Evolutionary conservation across 1,140 invertebrate species (phyloP).

Genomic region (Acromyrmex heyeri): DNA sequence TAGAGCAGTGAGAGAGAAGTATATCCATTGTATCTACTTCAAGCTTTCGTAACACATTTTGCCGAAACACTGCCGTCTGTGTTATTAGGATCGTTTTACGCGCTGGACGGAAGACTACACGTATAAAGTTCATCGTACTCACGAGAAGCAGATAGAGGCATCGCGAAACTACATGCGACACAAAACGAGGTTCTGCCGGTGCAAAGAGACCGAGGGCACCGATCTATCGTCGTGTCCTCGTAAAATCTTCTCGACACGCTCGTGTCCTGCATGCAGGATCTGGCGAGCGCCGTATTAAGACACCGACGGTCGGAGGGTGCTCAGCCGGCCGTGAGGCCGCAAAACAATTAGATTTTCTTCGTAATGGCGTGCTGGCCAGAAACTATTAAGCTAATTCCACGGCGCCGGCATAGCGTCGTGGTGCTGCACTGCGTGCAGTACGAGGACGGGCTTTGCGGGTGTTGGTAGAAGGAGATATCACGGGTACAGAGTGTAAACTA

Average conservation of each 20-base stretch:
- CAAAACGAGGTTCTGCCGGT: not conserved
- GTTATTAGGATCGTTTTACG: conserved; percentile 47
- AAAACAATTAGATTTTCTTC: conserved; percentile 73
- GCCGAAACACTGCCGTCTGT: not conserved
- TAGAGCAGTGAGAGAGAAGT: not conserved
- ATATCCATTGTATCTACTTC: not conserved
- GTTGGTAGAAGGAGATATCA: conserved; percentile 65
- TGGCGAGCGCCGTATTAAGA: conserved; percentile 34
- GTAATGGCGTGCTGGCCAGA: conserved; percentile 68
- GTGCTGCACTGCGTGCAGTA: conserved; percentile 35
- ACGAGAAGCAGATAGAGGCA: conserved; percentile 16
- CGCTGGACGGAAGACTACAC: not conserved
- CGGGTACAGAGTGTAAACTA: conserved; percentile 62
- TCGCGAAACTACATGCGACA: not conserved
- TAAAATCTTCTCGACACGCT: conserved; percentile 71
- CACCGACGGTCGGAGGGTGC: conserved; percentile 6
- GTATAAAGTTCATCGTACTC: conserved; percentile 27
- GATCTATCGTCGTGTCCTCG: conserved; percentile 44
- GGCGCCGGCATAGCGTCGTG: conserved; percentile 24
- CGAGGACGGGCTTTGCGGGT: conserved; percentile 7
- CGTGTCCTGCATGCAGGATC: conserved; percentile 61
- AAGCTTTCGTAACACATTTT: not conserved
- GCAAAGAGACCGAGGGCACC: conserved; percentile 2
- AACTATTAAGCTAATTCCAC: conserved; percentile 75
- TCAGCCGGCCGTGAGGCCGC: conserved; percentile 32